Evolutionary conservation across 92 coral and sea anemone species (phyloP), one percentile per base, ranked within the genome.

Genomic region (Zoanthus sociatus): DNA sequence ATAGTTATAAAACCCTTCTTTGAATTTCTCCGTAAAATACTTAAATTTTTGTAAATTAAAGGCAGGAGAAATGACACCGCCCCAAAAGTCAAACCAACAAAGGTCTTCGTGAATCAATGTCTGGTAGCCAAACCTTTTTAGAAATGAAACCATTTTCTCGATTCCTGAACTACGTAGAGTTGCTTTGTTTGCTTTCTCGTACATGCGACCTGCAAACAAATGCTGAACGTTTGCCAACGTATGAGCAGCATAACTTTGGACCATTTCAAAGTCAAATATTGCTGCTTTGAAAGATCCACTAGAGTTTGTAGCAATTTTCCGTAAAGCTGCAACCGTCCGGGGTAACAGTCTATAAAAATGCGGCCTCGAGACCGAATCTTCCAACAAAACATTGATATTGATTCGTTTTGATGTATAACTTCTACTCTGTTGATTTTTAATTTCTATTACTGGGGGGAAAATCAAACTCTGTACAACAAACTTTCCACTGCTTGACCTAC

Each of bases 81-180:
- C 98, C 95, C 98, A 94, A 30, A 58, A 45, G 55, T 94, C 98
- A 81, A 83, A 96, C 93, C 98, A 96, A 60, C 98, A 96, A 33
- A 92, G 85, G 69, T 96, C 98, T 86, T 96, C 98, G 16, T 96
- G 98, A 55, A 93, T 78, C 33, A 96, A 86, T 6, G 96, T 90
- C 68, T 92, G 95, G 76, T 96, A 94, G 26, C 96, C 98, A 64
- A 79, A 78, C 12, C 78, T 86, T 83, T 83, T 90, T 61, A 90
- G 92, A 18, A 67, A 44, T 53, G 73, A 77, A 26, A 89, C 61
- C 32, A 95, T 86, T 10, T 56, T 71, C 32, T 82, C 87, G 16
- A 96, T 90, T 5, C 94, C 95, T 20, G 87, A 89, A 15, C 68
- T 66, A 71, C 97, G 72, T 26, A 51, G 60, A 33, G 70, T 77